A percentile compares a stretch with the other conserved stretches of the same genome.
Conservation (phyloP, 2,797 vertebrate species). For the Lagodon rhomboides region DNA sequence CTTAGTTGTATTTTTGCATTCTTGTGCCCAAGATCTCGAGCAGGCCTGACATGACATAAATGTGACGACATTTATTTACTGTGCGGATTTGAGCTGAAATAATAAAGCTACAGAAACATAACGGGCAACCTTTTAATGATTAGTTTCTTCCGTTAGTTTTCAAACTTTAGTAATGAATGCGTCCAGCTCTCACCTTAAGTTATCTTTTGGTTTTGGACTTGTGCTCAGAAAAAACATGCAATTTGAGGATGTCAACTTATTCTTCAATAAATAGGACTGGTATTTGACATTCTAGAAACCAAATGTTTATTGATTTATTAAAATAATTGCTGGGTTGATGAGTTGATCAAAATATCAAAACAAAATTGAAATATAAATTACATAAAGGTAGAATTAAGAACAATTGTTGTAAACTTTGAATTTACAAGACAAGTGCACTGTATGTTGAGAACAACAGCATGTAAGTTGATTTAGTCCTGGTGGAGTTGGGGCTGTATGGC, state of each 20-base stretch:
- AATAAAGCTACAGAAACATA: neutral
- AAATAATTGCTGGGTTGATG: neutral
- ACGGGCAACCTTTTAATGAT: neutral
- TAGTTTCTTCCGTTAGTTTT: no score
- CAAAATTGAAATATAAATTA: neutral
- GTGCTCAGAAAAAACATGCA: neutral
- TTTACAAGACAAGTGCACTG: no score
- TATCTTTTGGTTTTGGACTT: conserved; percentile 3
- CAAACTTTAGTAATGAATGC: neutral
- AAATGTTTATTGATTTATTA: neutral
- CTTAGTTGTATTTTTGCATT: conserved; percentile 49
- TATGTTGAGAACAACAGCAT: no score
- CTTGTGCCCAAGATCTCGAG: conserved; percentile 30
- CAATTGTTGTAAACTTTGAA: no score
- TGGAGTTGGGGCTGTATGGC: no score
- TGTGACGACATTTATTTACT: conserved; percentile 13
- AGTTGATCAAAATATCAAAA: no score
- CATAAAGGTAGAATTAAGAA: no score
- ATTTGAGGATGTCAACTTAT: neutral
- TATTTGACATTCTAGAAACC: neutral
- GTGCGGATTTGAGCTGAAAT: neutral
- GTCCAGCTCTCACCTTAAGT: neutral
- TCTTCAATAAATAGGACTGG: neutral
- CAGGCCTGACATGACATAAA: conserved; percentile 22
- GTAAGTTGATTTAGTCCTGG: no score